Evolutionary conservation across 2,113 vertebrate species (phyloP).

Genomic region (Indicator indicator): DNA sequence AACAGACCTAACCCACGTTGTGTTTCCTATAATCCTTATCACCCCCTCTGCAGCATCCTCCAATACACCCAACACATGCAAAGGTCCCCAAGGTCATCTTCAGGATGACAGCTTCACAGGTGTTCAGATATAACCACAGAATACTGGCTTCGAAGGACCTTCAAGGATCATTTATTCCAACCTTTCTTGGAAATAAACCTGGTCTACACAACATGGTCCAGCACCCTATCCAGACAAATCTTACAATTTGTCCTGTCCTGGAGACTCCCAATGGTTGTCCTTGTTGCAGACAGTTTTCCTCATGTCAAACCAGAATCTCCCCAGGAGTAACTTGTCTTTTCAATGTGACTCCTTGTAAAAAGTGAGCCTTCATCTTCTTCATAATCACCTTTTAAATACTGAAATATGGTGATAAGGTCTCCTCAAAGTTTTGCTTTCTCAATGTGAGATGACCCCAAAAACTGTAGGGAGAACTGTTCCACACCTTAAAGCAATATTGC

Average conservation of each 20-base stretch:
- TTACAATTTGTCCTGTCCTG: not conserved
- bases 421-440: not conserved
- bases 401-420: not conserved
- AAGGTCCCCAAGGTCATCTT: rapidly evolving
- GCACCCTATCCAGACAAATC: not conserved
- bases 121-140: not conserved
- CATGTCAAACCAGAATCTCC: not conserved
- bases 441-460: not conserved
- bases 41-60: not conserved
- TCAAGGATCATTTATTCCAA: not conserved
- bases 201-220: not conserved
- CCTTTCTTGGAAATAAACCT: not conserved
- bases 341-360: not conserved
- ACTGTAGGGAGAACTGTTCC: not conserved
- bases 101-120: not conserved
- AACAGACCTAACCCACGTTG: not conserved
- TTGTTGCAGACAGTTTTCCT: not conserved
- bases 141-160: not conserved
- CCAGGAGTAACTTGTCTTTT: not conserved
- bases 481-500: not conserved
- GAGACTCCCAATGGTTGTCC: not conserved
- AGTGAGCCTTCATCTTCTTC: not conserved
- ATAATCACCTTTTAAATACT: not conserved
- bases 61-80: not conserved
- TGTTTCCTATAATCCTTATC: not conserved